Conservation (phyloP, 2,888 invertebrate species). For the Nipponacmea schrenckii region DNA sequence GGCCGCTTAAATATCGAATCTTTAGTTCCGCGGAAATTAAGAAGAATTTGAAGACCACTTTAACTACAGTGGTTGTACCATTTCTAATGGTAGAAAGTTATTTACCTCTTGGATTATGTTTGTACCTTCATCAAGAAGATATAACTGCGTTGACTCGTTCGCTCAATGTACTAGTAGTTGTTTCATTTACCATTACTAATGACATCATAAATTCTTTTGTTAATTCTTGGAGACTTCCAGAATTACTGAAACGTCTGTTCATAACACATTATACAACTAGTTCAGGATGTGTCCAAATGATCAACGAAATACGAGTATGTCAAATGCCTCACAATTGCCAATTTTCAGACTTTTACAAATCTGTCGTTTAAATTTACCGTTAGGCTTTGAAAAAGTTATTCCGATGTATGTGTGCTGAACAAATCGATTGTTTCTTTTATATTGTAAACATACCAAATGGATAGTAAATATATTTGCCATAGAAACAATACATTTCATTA, state of each 20-base stretch:
- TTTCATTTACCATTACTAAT: constrained; percentile 22
- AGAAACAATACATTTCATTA: too few species aligned
- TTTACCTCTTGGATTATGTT: constrained; percentile 10
- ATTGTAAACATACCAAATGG: too few species aligned
- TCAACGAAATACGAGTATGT: too few species aligned
- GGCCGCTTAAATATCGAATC: constrained; percentile 19
- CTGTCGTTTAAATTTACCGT: too few species aligned
- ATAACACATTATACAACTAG: too few species aligned
- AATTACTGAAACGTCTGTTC: constrained; percentile 17
- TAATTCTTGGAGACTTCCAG: constrained; percentile 23
- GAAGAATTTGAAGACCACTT: constrained; percentile 23
- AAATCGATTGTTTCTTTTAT: too few species aligned
- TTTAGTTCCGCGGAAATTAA: constrained; percentile 15
- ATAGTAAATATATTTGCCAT: too few species aligned
- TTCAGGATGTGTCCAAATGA: too few species aligned
- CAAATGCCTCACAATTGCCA: too few species aligned
- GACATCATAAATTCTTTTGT: constrained; percentile 22
- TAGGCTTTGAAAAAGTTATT: too few species aligned
- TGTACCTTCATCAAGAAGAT: constrained; percentile 13
- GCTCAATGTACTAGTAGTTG: constrained; percentile 13
- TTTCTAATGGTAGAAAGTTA: constrained; percentile 20
- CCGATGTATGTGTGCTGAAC: too few species aligned
- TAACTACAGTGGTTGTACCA: constrained; percentile 24
- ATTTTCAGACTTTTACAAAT: too few species aligned
- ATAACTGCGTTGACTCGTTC: constrained; percentile 9